phyloP scores from a whole-genome alignment of 2,888 invertebrate genomes.

The Melieria crassipennis region DNA sequence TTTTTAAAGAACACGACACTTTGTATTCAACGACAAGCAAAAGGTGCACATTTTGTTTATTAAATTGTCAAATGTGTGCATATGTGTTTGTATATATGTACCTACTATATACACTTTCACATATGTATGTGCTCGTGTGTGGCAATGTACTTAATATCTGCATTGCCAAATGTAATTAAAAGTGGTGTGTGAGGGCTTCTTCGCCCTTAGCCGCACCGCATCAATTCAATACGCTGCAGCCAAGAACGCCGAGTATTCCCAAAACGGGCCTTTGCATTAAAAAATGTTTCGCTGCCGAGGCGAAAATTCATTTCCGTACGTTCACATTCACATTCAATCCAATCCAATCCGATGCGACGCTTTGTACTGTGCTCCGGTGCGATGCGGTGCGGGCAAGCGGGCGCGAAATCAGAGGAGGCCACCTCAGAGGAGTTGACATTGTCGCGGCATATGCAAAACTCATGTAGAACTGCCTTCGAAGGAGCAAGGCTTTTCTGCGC shows the following conservation, averaged over 20 bases:
- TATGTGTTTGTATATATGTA: not conserved
- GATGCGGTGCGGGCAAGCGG: too few species aligned
- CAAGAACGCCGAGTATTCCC: conserved; percentile 1
- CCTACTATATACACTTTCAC: not conserved
- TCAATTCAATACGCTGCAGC: too few species aligned
- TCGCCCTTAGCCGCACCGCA: too few species aligned
- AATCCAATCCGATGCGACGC: too few species aligned
- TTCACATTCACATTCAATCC: too few species aligned
- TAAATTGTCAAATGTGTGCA: not conserved
- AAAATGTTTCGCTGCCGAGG: conserved; percentile 4
- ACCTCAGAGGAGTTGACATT: conserved; percentile 9
- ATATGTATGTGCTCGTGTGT: too few species aligned
- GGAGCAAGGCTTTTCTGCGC: not conserved
- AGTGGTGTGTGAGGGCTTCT: too few species aligned
- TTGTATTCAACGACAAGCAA: not conserved
- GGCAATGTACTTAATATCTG: too few species aligned
- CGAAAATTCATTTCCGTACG: conserved; percentile 6
- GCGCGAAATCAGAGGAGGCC: not conserved
- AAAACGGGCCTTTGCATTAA: conserved; percentile 21
- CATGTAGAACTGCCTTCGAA: not conserved
- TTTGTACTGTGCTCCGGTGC: too few species aligned
- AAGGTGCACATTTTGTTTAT: not conserved
- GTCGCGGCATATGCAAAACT: conserved; percentile 2
- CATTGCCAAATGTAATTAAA: too few species aligned
- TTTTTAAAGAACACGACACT: too few species aligned